Evolutionary conservation across 1,140 invertebrate genomes (phyloP).

Genomic region (Drosophila pandora): DNA sequence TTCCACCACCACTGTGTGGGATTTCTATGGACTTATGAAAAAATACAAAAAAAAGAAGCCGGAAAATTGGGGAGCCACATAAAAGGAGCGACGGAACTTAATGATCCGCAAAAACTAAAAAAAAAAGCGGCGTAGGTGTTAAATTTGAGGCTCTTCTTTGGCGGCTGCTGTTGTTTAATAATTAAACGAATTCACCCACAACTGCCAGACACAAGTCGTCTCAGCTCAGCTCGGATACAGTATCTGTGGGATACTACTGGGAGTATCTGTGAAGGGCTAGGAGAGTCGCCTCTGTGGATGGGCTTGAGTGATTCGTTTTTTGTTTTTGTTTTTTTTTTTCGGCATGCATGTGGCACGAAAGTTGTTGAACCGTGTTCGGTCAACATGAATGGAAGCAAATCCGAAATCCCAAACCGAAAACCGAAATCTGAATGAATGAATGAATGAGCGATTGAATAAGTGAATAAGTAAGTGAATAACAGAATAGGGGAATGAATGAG

Average conservation of each 20-base stretch:
- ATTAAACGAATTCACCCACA: constrained; percentile 62
- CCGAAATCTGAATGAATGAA: constrained; percentile 46
- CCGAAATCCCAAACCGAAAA: background rate
- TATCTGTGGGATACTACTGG: constrained; percentile 1
- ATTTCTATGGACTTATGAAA: background rate
- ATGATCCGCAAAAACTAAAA: constrained; percentile 55
- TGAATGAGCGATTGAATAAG: constrained; percentile 2
- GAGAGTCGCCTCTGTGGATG: constrained; percentile 1
- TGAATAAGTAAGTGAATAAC: constrained; percentile 24
- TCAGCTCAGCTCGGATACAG: background rate
- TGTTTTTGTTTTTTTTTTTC: constrained; percentile 15
- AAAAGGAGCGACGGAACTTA: constrained; percentile 61
- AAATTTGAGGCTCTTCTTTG: constrained; percentile 44
- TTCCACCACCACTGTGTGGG: constrained; percentile 1
- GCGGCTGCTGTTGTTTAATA: constrained; percentile 22
- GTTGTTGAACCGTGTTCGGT: constrained; percentile 41
- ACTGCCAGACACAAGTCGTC: background rate
- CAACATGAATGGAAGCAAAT: constrained; percentile 3
- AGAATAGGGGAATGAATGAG: constrained; percentile 28
- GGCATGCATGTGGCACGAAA: constrained; percentile 56
- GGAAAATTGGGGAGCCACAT: constrained; percentile 26
- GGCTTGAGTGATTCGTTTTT: constrained; percentile 33
- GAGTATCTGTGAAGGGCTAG: constrained; percentile 13
- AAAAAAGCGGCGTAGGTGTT: constrained; percentile 34
- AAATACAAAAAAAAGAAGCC: background rate